Evolutionary conservation across 2,888 invertebrate genomes (phyloP).

Genomic region (Lasioglossum morio): DNA sequence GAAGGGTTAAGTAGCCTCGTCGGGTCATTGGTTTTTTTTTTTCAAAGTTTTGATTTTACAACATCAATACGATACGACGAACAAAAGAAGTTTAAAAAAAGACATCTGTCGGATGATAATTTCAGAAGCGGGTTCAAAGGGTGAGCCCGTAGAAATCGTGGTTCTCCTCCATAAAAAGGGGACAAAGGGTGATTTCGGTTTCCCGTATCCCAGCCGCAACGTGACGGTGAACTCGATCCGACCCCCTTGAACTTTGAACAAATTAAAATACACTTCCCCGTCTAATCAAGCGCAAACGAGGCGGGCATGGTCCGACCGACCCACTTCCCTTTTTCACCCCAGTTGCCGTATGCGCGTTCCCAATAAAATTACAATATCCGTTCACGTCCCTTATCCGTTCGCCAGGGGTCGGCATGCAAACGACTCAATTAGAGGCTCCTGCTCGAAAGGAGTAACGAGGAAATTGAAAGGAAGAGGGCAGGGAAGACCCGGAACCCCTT

Average conservation of each 20-base stretch:
- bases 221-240: not conserved
- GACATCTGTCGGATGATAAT: not conserved
- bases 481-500: not conserved
- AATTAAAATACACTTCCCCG: conserved; percentile 42
- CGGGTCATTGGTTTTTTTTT: too few species aligned
- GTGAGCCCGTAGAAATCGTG: not conserved
- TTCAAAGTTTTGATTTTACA: too few species aligned
- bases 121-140: not conserved
- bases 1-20: too few species aligned
- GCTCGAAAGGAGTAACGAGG: conserved; percentile 20
- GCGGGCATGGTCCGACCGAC: conserved; percentile 16
- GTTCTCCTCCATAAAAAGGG: not conserved
- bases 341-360: conserved; percentile 23
- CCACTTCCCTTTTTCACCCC: conserved; percentile 30
- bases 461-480: conserved; percentile 35
- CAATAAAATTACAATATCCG: conserved; percentile 57
- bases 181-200: not conserved
- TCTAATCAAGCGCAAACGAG: conserved; percentile 40
- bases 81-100: not conserved
- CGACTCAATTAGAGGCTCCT: conserved; percentile 41
- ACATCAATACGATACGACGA: too few species aligned
- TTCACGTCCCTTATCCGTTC: conserved; percentile 19
- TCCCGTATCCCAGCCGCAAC: not conserved
- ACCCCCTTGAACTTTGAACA: conserved; percentile 13
- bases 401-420: conserved; percentile 36